Percentiles rank a stretch among this genome's conserved stretches.
These are phyloP conservation scores for Gadus chalcogrammus DNA, from an alignment of 2,113 vertebrate genomes.

Conservation along the genomic window DNA sequence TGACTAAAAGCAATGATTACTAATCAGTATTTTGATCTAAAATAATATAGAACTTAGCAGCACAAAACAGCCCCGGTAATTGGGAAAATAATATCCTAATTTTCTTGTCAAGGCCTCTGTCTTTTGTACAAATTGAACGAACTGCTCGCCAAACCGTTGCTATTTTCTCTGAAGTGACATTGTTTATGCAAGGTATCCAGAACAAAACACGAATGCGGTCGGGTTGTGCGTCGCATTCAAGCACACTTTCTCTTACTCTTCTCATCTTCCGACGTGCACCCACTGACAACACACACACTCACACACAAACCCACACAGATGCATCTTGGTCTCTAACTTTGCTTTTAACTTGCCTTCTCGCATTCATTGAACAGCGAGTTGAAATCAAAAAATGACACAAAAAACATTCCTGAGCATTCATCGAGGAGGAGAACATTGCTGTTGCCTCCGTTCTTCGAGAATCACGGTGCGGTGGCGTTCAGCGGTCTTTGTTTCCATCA, in stretches of 20 bases:
- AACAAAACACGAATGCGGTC: constrained; percentile 46
- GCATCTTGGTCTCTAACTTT: constrained; percentile 58
- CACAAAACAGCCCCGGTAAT: constrained; percentile 23
- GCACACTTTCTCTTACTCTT: constrained; percentile 24
- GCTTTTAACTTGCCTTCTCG: constrained; percentile 70
- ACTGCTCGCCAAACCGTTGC: constrained; percentile 32
- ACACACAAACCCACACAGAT: constrained; percentile 35
- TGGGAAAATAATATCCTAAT: constrained; percentile 24
- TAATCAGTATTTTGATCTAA: too few species aligned
- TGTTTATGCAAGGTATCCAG: constrained; percentile 45
- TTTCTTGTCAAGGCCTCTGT: constrained; percentile 34
- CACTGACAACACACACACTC: constrained; percentile 18
- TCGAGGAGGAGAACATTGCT: constrained; percentile 61
- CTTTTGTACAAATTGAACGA: constrained; percentile 38
- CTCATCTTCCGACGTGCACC: constrained; percentile 17
- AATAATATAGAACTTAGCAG: constrained; percentile 19
- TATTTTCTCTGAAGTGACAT: constrained; percentile 29
- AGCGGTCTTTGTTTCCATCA: constrained; percentile 46
- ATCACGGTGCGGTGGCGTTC: constrained; percentile 66
- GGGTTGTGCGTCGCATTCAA: constrained; percentile 42
- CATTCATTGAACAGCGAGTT: constrained; percentile 57
- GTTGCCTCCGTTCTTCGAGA: constrained; percentile 63
- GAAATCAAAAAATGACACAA: constrained; percentile 70
- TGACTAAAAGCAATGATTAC: too few species aligned
- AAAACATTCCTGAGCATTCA: constrained; percentile 56